A percentile compares a stretch with the other conserved stretches of the same genome.
phyloP scores from a whole-genome alignment of 2,113 vertebrate genomes.

The Calyptommatus sinebrachiatus region DNA sequence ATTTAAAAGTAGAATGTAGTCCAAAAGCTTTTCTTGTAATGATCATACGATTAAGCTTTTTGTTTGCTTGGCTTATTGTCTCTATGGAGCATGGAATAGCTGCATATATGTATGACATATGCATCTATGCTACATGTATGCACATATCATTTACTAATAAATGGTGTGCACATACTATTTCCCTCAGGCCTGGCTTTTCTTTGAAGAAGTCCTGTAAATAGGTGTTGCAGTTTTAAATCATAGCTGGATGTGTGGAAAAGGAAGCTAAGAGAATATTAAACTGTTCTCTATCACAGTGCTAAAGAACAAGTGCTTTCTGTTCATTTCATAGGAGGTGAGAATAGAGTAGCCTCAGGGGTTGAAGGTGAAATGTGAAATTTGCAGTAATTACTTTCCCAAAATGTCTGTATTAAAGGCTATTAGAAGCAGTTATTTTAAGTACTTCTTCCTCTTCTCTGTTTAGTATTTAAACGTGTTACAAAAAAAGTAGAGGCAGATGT shows the following conservation, averaged over 20 bases:
- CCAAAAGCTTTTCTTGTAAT: conserved; percentile 52
- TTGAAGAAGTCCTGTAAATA: conserved; percentile 55
- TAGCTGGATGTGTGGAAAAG: conserved; percentile 60
- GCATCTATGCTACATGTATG: conserved; percentile 21
- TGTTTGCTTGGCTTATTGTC: conserved; percentile 65
- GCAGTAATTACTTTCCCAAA: conserved; percentile 87
- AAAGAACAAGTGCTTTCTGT: conserved; percentile 76
- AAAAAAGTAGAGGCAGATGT: conserved; percentile 79
- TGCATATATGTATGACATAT: conserved; percentile 12
- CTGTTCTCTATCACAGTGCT: conserved; percentile 63
- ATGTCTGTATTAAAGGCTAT: conserved; percentile 89
- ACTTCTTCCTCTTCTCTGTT: conserved; percentile 80
- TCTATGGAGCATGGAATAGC: conserved; percentile 59
- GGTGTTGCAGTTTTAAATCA: conserved; percentile 56
- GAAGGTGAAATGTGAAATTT: conserved; percentile 88
- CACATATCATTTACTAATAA: conserved; percentile 39
- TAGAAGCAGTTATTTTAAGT: conserved; percentile 89
- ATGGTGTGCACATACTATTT: conserved; percentile 24
- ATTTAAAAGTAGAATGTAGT: conserved; percentile 33
- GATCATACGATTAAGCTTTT: conserved; percentile 62
- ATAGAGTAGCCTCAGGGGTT: conserved; percentile 76
- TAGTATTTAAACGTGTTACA: conserved; percentile 79
- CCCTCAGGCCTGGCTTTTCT: conserved; percentile 57
- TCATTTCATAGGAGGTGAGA: conserved; percentile 81
- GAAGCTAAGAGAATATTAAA: conserved; percentile 72